A percentile compares a stretch with the other conserved stretches of the same genome.
These are phyloP conservation scores for Trichacis sp. DNA, from an alignment of 2,888 invertebrate genomes.

Conservation along the genomic window DNA sequence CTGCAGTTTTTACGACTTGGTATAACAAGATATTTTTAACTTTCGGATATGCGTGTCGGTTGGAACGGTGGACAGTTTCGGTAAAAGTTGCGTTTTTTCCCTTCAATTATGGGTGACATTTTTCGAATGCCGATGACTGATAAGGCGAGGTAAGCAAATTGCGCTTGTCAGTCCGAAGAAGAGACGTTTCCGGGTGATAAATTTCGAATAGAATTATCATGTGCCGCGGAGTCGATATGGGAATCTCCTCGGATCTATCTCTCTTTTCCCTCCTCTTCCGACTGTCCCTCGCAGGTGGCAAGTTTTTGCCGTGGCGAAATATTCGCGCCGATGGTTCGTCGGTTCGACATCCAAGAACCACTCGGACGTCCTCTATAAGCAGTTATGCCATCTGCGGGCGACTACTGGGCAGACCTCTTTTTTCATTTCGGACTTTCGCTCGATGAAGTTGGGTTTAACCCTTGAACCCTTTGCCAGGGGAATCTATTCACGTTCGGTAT, in stretches of 20 bases:
- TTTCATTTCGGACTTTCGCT: slow-evolving; percentile 26
- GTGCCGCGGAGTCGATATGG: background rate
- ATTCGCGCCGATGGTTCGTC: slow-evolving; percentile 46
- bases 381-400: slow-evolving; percentile 46
- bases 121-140: background rate
- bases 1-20: background rate
- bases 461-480: no score
- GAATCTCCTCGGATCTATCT: slow-evolving; percentile 22
- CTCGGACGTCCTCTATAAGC: slow-evolving; percentile 45
- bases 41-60: background rate
- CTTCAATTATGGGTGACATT: background rate
- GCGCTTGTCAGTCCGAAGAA: background rate
- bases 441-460: no score
- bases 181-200: slow-evolving; percentile 1
- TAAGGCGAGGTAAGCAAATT: background rate
- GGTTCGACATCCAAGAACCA: slow-evolving; percentile 45
- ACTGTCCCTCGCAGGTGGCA: slow-evolving; percentile 41
- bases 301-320: slow-evolving; percentile 43
- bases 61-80: no score
- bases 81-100: no score
- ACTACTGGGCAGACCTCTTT: slow-evolving; percentile 37
- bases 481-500: no score
- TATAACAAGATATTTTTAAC: background rate
- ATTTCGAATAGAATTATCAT: background rate
- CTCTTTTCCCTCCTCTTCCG: slow-evolving; percentile 35